These are phyloP conservation scores for Meganola albula DNA, from an alignment of 2,888 invertebrate species.

Conservation along the genomic window DNA sequence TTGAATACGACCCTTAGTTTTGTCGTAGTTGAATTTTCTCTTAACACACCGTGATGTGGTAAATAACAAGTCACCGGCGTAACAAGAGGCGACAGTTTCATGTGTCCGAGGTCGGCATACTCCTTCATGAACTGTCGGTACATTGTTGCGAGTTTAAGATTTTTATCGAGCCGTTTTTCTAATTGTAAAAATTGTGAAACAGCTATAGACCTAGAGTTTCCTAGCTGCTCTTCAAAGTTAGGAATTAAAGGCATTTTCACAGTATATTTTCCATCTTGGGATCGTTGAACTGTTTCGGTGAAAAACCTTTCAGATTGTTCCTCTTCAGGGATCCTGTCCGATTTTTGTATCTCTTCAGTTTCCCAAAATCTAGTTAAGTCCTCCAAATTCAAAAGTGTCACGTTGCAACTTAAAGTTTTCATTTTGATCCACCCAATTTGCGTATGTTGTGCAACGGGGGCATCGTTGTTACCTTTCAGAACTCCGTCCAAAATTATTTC, in stretches of 20 bases:
- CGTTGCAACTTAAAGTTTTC: slow-evolving; percentile 9
- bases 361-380: slow-evolving; percentile 9
- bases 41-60: not conserved
- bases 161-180: slow-evolving; percentile 4
- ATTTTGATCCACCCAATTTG: slow-evolving; percentile 12
- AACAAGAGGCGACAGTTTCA: not conserved
- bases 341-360: slow-evolving; percentile 6
- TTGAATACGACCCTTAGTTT: not conserved
- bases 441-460: slow-evolving; percentile 13
- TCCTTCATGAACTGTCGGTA: not conserved
- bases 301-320: slow-evolving; percentile 10
- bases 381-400: not conserved
- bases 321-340: not conserved
- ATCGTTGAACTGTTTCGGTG: slow-evolving; percentile 6
- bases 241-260: slow-evolving; percentile 11
- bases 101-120: not conserved
- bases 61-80: not conserved
- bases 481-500: slow-evolving; percentile 6
- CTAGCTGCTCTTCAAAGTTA: slow-evolving; percentile 7
- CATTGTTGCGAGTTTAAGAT: not conserved
- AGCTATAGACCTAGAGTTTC: slow-evolving; percentile 7
- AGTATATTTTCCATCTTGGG: slow-evolving; percentile 9
- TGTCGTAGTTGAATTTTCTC: not conserved
- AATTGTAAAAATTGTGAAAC: slow-evolving; percentile 9
- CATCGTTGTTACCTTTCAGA: not conserved